Evolutionary conservation across 2,797 vertebrate genomes (phyloP).

Genomic region (Miichthys miiuy): DNA sequence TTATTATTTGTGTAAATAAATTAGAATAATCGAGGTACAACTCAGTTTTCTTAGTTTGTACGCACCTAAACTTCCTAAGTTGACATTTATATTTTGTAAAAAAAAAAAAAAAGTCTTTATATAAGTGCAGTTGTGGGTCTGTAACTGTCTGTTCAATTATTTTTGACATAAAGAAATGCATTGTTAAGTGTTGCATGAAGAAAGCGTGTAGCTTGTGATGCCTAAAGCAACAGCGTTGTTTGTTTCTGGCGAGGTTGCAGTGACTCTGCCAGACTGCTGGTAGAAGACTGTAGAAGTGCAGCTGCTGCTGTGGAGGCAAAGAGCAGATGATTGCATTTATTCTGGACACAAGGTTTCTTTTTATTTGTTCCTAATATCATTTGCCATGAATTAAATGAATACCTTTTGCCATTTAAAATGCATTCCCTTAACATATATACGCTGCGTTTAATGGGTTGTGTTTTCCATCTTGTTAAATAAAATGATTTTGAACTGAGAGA

Average conservation of each 20-base stretch:
- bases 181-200: conserved; percentile 42
- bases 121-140: conserved; percentile 35
- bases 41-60: conserved; percentile 13
- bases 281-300: not conserved
- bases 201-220: conserved; percentile 21
- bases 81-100: conserved; percentile 36
- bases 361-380: conserved; percentile 13
- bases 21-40: conserved; percentile 1
- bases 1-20: conserved; percentile 57
- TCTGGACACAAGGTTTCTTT: not conserved
- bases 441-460: conserved; percentile 30
- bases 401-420: conserved; percentile 20
- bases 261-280: not conserved
- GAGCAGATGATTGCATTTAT: conserved; percentile 10
- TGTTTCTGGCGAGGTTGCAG: not conserved
- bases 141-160: conserved; percentile 17
- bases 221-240: conserved; percentile 4
- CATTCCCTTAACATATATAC: conserved; percentile 31
- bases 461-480: conserved; percentile 65
- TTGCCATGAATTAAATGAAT: not conserved
- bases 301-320: conserved; percentile 2
- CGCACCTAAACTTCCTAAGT: conserved; percentile 17
- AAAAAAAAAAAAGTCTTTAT: conserved; percentile 9
- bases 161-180: conserved; percentile 11
- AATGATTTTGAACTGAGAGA: conserved; percentile 44